phyloP scores from a whole-genome alignment of 2,113 vertebrate genomes.

The Nothoprocta pentlandii region DNA sequence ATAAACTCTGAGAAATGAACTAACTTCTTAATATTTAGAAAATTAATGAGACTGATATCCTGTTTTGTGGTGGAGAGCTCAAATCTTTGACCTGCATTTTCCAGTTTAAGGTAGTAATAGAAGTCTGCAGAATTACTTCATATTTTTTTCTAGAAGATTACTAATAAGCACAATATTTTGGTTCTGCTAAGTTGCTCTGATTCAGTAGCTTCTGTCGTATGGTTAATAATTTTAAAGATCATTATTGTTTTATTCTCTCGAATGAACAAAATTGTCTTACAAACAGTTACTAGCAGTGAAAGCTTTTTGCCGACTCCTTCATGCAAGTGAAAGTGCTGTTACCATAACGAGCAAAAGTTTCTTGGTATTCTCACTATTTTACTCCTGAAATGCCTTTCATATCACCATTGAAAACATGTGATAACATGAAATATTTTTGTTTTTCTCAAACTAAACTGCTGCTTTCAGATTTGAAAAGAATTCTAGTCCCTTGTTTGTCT shows the following conservation, averaged over 20 bases:
- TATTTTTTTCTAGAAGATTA: background rate
- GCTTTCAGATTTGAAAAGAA: background rate
- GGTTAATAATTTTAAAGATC: background rate
- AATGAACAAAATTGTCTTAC: background rate
- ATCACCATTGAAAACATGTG: background rate
- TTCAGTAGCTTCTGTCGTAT: background rate
- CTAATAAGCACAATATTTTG: background rate
- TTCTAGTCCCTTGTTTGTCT: background rate
- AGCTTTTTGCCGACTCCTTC: background rate
- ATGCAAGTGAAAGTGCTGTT: background rate
- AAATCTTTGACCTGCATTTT: background rate
- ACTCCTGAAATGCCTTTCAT: background rate
- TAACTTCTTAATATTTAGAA: background rate
- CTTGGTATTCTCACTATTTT: background rate
- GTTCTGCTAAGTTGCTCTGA: background rate
- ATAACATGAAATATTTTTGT: background rate
- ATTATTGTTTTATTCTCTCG: background rate
- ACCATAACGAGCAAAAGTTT: background rate
- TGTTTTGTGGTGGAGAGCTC: background rate
- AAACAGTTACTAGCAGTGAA: background rate
- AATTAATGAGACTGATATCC: rapidly evolving
- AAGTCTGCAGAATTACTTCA: background rate
- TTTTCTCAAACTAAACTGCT: background rate
- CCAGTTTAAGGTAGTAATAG: background rate
- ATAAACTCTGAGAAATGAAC: background rate